phyloP scores from a whole-genome alignment of 1,140 invertebrate species.

The Drosophila pseudoananassae region DNA sequence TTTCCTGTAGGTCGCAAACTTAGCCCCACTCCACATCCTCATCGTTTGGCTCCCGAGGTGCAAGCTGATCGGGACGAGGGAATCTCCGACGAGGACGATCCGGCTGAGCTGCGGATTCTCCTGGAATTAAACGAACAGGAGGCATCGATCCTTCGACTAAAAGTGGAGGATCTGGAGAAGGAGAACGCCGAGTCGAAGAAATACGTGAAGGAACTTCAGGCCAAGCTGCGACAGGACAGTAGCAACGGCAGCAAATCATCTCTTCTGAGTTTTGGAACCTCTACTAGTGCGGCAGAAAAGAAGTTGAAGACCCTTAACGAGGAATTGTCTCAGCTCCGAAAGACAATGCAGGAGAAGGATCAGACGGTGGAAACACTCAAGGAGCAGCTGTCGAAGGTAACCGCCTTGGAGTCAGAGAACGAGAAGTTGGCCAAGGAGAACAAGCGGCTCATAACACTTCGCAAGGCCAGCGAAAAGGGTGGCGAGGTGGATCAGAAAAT shows the following conservation, averaged over 20 bases:
- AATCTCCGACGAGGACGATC: conserved; percentile 91
- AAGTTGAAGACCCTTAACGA: conserved; percentile 89
- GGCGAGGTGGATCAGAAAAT: conserved; percentile 62
- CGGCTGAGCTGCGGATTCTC: conserved; percentile 90
- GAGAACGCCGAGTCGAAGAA: conserved; percentile 90
- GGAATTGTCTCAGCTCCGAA: conserved; percentile 89
- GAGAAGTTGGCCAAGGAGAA: conserved; percentile 90
- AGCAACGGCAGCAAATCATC: conserved; percentile 65
- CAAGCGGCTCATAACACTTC: conserved; percentile 85
- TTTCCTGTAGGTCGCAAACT: conserved; percentile 86
- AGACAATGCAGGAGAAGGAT: conserved; percentile 93
- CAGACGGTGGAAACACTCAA: conserved; percentile 91
- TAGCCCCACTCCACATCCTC: conserved; percentile 87
- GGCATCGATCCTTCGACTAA: conserved; percentile 90
- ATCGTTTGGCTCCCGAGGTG: conserved; percentile 87
- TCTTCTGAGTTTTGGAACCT: conserved; percentile 46
- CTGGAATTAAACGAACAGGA: conserved; percentile 96
- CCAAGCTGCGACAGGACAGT: conserved; percentile 86
- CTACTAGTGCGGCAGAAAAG: conserved; percentile 86
- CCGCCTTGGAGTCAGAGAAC: conserved; percentile 89
- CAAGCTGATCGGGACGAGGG: conserved; percentile 89
- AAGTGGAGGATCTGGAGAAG: conserved; percentile 93
- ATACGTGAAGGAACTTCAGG: conserved; percentile 91
- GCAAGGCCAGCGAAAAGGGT: conserved; percentile 60
- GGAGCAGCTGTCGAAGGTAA: conserved; percentile 88